phyloP scores from a whole-genome alignment of 2,888 invertebrate species.

The Pogonocherus hispidulus region DNA sequence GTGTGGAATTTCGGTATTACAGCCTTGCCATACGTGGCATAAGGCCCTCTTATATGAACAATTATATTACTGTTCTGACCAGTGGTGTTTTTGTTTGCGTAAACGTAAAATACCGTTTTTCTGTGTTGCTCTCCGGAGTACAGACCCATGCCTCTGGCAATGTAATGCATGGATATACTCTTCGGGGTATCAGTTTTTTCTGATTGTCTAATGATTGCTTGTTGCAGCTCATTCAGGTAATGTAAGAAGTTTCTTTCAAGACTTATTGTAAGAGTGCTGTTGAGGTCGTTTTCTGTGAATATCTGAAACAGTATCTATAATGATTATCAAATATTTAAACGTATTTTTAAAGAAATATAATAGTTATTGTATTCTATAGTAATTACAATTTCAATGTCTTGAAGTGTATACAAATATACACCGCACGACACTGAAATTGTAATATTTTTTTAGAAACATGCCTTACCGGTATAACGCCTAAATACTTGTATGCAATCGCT shows the following conservation, averaged over 20 bases:
- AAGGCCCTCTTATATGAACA: conserved; percentile 64
- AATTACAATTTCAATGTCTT: conserved; percentile 2
- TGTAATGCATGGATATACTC: conserved; percentile 68
- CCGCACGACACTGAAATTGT: too few species aligned
- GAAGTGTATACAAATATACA: too few species aligned
- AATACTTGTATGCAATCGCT: conserved; percentile 74
- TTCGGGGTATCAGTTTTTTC: conserved; percentile 44
- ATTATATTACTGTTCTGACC: conserved; percentile 53
- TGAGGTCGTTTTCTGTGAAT: conserved; percentile 73
- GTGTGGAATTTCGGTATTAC: conserved; percentile 52
- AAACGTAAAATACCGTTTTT: conserved; percentile 74
- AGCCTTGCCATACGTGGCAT: conserved; percentile 58
- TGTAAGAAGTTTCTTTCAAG: conserved; percentile 73
- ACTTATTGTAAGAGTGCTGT: conserved; percentile 69
- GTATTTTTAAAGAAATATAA: too few species aligned
- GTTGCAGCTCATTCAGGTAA: conserved; percentile 71
- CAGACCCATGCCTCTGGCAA: conserved; percentile 75
- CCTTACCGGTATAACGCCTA: conserved; percentile 73
- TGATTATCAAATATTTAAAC: too few species aligned
- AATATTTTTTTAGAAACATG: too few species aligned
- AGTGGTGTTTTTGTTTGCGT: conserved; percentile 59
- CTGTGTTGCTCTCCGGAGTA: conserved; percentile 73
- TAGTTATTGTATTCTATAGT: too few species aligned
- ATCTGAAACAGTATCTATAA: conserved; percentile 69
- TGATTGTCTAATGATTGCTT: conserved; percentile 56